phyloP scores from a whole-genome alignment of 2,113 vertebrate species.

The Colossoma macropomum region DNA sequence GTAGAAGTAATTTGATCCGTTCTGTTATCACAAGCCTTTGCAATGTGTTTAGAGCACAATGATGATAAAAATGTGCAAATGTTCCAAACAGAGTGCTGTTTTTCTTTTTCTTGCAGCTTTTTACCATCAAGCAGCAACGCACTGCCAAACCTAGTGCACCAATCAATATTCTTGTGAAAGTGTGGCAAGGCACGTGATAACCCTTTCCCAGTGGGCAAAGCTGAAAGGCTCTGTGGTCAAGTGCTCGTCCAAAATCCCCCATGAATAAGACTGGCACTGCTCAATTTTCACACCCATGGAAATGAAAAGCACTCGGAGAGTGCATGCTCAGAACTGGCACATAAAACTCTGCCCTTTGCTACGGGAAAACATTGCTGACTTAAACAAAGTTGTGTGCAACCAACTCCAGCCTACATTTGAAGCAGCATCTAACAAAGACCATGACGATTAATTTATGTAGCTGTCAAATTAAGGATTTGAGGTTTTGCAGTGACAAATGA shows the following conservation, averaged over 20 bases:
- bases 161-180: slow-evolving; percentile 22
- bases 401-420: slow-evolving; percentile 41
- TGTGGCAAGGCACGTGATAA: background rate
- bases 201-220: slow-evolving; percentile 7
- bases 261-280: slow-evolving; percentile 55
- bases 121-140: too few relatives aligned
- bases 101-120: too few relatives aligned
- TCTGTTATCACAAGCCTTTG: too few relatives aligned
- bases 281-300: slow-evolving; percentile 56
- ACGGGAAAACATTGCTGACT: slow-evolving; percentile 12
- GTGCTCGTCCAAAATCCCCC: slow-evolving; percentile 53
- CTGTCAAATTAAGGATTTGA: slow-evolving; percentile 37
- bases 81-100: too few relatives aligned
- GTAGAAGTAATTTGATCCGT: too few relatives aligned
- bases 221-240: slow-evolving; percentile 39
- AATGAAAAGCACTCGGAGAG: slow-evolving; percentile 41
- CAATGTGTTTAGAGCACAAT: too few relatives aligned
- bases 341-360: slow-evolving; percentile 15
- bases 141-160: background rate
- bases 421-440: slow-evolving; percentile 48
- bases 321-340: background rate
- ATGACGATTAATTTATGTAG: slow-evolving; percentile 29
- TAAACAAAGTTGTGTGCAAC: slow-evolving; percentile 2
- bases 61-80: too few relatives aligned
- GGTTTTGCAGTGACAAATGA: slow-evolving; percentile 9